Evolutionary conservation across 1,140 invertebrate species (phyloP), one percentile per base, ranked within the genome.

Genomic region (Lucilia cuprina): DNA sequence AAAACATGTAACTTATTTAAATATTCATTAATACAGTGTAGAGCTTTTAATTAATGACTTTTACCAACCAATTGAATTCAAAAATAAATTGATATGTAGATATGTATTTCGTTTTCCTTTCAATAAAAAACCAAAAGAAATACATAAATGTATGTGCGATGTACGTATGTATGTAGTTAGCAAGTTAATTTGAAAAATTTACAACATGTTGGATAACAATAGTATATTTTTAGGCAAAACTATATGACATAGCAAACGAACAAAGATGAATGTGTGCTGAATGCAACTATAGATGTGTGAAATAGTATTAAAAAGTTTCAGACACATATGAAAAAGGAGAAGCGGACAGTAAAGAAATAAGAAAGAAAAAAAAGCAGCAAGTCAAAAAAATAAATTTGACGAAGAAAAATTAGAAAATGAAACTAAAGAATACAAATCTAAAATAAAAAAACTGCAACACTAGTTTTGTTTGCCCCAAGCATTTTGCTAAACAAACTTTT

Each of bases 381-480:
- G 34, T 78, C 75, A 78, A 78, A 78, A 78, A 78, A 78, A 78
- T 35, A 78, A 78, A 78, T 78, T 78, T 78, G 75, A 78, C 35
- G 75, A 78, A 78, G 75, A 78, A 78, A 78, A 78, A 78, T 78
- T 78, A 78, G 75, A 78, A 41, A 41, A 78, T 78, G 75, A 78
- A 78, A 77, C 30, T 2, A 17, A 41, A 17, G 17, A 77, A 34
- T 34, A 34, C 9, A 35, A 75, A 75, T 5, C 9, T 60, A 13
- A 34, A n/a, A 77, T 41, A 78, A 78, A 78, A 19, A 47, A 78
- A 35, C 35, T 78, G 8, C n/a, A 78, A 78, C 75, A 78, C 75
- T 34, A 78, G 35, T 41, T n/a, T 41, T 41, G 14, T 17, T 41
- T 78, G 75, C 75, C 75, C 47, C 35, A 41, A 41, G 75, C 75